Evolutionary conservation across 2,888 invertebrate genomes (phyloP), one percentile per base, ranked within the genome.

Genomic region (Acrocyrtus sp.): DNA sequence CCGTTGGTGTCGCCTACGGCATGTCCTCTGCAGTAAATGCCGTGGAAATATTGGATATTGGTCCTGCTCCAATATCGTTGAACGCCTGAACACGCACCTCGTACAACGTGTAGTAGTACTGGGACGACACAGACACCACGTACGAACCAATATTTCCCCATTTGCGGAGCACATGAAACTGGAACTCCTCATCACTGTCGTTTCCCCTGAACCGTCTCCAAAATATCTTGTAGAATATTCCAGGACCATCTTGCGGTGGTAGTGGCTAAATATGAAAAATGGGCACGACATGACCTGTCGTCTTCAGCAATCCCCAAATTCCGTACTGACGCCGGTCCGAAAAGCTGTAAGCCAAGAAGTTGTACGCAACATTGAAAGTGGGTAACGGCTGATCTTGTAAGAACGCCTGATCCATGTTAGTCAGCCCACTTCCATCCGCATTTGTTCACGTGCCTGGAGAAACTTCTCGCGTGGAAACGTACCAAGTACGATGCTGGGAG

Each of bases 21-120:
- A 95, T 94, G 83, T 94, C 94, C 84, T 95, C 95, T 0, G 95
- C 95, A 8, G 94, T 94, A 83, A 89, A 93, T 80, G 95, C 90
- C 0, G 90, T 88, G 0, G 88, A 88, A 2, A 90, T 87, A 6
- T 90, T 89, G 72, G 95, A 95, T 80, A 91, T 89, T 0, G 95
- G 95, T 0, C 97, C 97, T 6, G 87, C 85, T 0, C 96, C 97
- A 19, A 91, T 85, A 63, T 90, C 90, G 83, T 95, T 95, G 53
- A 91, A 88, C 0, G 93, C 89, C 85, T 86, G 80, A 1, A 95
- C 92, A 85, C 91, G 93, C 0, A 95, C 94, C 81, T 94, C 90
- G 82, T 94, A 95, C 75, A 92, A 86, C 0, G 93, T 93, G 82
- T 91, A 95, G 83, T 91, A 95, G 83, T 90, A 91, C 60, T 91